A percentile compares a stretch with the other conserved stretches of the same genome.
Evolutionary conservation across 2,888 invertebrate species (phyloP).

Genomic region (Diadromus collaris): DNA sequence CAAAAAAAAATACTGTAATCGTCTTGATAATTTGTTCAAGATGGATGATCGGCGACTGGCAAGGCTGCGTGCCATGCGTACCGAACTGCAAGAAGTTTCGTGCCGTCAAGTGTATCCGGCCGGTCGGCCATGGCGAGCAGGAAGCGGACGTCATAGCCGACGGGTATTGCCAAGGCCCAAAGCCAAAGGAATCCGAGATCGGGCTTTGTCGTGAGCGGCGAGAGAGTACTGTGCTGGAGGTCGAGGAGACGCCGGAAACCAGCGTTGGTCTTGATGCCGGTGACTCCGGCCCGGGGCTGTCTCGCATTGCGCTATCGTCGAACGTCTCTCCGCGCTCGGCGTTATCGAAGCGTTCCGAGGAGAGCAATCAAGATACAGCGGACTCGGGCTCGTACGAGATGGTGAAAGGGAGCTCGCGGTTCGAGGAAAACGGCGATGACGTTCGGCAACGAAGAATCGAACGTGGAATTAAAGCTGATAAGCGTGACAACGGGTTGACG

Average conservation of each 20-base stretch:
- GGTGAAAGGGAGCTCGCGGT: background rate
- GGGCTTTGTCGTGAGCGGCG: constrained; percentile 66
- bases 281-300: constrained; percentile 26
- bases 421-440: background rate
- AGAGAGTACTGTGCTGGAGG: constrained; percentile 35
- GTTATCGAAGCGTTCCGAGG: constrained; percentile 29
- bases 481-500: background rate
- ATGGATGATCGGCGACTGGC: constrained; percentile 78
- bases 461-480: constrained; percentile 15
- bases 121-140: constrained; percentile 76
- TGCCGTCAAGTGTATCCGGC: constrained; percentile 75
- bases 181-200: constrained; percentile 71
- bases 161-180: constrained; percentile 72
- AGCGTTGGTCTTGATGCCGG: constrained; percentile 5
- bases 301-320: constrained; percentile 19
- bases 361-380: constrained; percentile 30
- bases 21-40: constrained; percentile 59
- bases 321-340: constrained; percentile 16
- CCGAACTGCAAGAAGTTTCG: constrained; percentile 68
- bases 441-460: constrained; percentile 1
- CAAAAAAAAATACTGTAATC: background rate
- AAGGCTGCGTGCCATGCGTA: constrained; percentile 73
- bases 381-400: background rate
- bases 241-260: constrained; percentile 29
- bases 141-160: constrained; percentile 75